phyloP scores from a whole-genome alignment of 2,888 invertebrate genomes.

The Spisula subtruncata region DNA sequence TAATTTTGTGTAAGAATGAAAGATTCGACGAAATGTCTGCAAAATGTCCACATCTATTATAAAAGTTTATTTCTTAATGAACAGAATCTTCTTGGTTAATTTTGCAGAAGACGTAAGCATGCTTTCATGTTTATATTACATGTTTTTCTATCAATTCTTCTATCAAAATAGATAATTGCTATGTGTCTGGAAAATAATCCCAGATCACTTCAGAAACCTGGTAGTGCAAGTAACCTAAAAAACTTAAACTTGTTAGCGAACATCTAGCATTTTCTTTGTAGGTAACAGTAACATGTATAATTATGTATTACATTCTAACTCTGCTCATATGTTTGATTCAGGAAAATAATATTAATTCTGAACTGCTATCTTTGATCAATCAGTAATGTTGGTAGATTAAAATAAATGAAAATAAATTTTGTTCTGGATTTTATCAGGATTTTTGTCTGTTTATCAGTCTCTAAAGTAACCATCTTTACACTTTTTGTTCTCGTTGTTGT shows the following conservation, averaged over 20 bases:
- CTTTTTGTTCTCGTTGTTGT: too few species aligned
- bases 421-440: too few species aligned
- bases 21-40: slow-evolving; percentile 7
- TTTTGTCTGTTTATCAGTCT: too few species aligned
- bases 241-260: not conserved
- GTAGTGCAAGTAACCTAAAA: not conserved
- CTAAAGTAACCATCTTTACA: too few species aligned
- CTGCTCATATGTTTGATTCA: too few species aligned
- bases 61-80: not conserved
- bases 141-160: slow-evolving; percentile 20
- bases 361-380: too few species aligned
- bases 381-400: too few species aligned
- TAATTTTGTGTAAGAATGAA: not conserved
- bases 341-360: too few species aligned
- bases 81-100: not conserved
- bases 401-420: too few species aligned
- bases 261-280: not conserved
- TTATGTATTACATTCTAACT: not conserved
- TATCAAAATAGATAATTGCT: slow-evolving; percentile 27
- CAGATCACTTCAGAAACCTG: slow-evolving; percentile 13
- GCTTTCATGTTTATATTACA: slow-evolving; percentile 26
- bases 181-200: not conserved
- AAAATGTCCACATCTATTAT: slow-evolving; percentile 15
- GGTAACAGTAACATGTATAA: not conserved
- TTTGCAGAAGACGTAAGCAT: not conserved